These are phyloP conservation scores for Lucifuga dentata DNA, from an alignment of 2,113 vertebrate species.

Conservation along the genomic window DNA sequence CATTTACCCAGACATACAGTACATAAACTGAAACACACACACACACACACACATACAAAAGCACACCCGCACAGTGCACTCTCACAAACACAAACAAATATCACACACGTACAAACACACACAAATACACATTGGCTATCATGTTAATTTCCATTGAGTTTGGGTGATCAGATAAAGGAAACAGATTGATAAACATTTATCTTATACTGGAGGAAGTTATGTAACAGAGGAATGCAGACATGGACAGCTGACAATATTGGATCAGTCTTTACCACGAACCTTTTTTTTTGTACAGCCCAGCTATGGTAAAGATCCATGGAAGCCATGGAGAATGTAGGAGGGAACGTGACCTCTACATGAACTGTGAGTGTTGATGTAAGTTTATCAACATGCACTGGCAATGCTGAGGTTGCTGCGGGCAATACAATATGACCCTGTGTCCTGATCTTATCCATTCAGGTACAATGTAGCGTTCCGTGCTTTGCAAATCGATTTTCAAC, in stretches of 20 bases:
- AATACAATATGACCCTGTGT: conserved; percentile 66
- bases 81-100: conserved; percentile 45
- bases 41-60: conserved; percentile 27
- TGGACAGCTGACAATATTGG: conserved; percentile 82
- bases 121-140: conserved; percentile 40
- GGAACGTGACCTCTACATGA: conserved; percentile 82
- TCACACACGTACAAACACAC: conserved; percentile 34
- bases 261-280: conserved; percentile 82
- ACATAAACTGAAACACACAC: conserved; percentile 36
- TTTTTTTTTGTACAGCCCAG: conserved; percentile 71
- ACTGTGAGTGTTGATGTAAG: conserved; percentile 82
- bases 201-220: conserved; percentile 66
- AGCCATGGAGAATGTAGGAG: conserved; percentile 78
- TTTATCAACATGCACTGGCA: conserved; percentile 82
- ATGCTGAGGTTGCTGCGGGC: conserved; percentile 84
- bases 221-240: conserved; percentile 79
- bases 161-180: conserved; percentile 51
- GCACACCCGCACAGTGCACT: conserved; percentile 29
- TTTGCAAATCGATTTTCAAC: conserved; percentile 54
- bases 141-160: conserved; percentile 55
- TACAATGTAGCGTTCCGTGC: conserved; percentile 47
- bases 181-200: conserved; percentile 54
- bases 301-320: conserved; percentile 83
- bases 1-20: conserved; percentile 32
- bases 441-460: conserved; percentile 55